Evolutionary conservation across 2,888 invertebrate genomes (phyloP).

Genomic region (Aphodius granarius): DNA sequence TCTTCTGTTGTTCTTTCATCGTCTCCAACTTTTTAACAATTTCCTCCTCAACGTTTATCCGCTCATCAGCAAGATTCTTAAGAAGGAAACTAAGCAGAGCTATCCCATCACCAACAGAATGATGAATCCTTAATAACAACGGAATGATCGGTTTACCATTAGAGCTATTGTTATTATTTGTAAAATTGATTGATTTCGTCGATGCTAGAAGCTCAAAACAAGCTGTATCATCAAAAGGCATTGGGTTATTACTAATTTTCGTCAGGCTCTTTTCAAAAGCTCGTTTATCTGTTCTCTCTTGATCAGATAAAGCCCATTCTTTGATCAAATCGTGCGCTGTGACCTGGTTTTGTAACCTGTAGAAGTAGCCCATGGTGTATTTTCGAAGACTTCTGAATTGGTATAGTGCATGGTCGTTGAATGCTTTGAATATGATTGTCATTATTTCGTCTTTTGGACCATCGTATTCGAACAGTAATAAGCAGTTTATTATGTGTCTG

Average conservation of each 20-base stretch:
- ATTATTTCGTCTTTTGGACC: constrained; percentile 14
- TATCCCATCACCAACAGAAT: constrained; percentile 19
- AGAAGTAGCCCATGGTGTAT: constrained; percentile 16
- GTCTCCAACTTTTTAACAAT: background rate
- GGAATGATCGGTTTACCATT: constrained; percentile 4
- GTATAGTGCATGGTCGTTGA: constrained; percentile 7
- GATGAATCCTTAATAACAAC: constrained; percentile 20
- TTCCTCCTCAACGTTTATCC: constrained; percentile 9
- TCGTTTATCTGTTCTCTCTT: constrained; percentile 4
- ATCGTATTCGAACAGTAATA: constrained; percentile 17
- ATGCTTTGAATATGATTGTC: constrained; percentile 2
- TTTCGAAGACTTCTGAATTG: constrained; percentile 16
- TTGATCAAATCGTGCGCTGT: constrained; percentile 9
- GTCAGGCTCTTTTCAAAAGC: constrained; percentile 17
- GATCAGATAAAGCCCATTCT: constrained; percentile 8
- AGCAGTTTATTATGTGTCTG: constrained; percentile 18
- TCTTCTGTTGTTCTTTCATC: background rate
- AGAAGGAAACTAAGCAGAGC: constrained; percentile 16
- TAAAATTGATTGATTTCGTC: constrained; percentile 15
- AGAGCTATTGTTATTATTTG: background rate
- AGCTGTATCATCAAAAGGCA: constrained; percentile 17
- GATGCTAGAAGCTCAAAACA: constrained; percentile 21
- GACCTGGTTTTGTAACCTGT: constrained; percentile 12
- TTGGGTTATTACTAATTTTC: constrained; percentile 6
- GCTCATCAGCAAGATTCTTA: constrained; percentile 15